These are phyloP conservation scores for Columba janthina DNA, from an alignment of 2,113 vertebrate genomes.

Conservation along the genomic window DNA sequence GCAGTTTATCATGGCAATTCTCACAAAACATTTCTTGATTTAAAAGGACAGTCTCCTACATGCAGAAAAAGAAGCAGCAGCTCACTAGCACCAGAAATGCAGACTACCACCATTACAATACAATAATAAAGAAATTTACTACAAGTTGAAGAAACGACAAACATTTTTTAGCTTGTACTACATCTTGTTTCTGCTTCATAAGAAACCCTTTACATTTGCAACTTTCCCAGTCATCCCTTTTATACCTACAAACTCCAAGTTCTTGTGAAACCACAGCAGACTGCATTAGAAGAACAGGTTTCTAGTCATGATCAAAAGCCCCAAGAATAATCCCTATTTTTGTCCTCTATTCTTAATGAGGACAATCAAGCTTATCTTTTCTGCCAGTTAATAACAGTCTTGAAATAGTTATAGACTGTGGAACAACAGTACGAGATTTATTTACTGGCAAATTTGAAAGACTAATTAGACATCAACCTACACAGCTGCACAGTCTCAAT, in stretches of 20 bases:
- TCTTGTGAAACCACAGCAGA: neutral
- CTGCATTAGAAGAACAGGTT: neutral
- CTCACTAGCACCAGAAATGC: neutral
- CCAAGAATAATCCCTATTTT: neutral
- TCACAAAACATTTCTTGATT: neutral
- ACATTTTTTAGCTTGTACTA: neutral
- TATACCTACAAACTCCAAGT: neutral
- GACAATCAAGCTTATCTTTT: neutral
- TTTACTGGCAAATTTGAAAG: conserved; percentile 3
- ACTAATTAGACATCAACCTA: conserved; percentile 17
- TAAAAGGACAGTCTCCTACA: neutral
- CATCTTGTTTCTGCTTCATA: neutral
- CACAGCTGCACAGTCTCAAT: conserved; percentile 11
- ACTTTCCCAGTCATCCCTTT: neutral
- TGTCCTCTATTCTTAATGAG: neutral
- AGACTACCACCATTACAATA: neutral
- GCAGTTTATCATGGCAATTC: neutral
- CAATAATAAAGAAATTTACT: neutral
- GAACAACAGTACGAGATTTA: neutral
- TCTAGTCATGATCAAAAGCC: neutral
- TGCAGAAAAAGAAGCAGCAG: neutral
- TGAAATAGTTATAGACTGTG: neutral
- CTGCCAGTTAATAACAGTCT: neutral
- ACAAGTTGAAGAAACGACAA: neutral
- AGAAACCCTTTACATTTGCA: neutral